phyloP scores from a whole-genome alignment of 1,140 invertebrate genomes.

The Vanessa tameamea region DNA sequence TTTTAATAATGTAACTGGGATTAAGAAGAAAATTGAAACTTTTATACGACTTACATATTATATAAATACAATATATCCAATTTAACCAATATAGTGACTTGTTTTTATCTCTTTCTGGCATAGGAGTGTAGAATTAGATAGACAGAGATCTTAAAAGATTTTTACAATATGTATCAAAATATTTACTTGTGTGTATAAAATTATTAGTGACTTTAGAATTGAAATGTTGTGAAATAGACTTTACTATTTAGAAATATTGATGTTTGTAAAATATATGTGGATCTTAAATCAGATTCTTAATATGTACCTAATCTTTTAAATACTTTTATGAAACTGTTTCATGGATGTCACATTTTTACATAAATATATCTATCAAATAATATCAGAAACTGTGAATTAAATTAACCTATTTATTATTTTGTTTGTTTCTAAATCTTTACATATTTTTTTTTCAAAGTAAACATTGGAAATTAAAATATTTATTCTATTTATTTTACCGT shows the following conservation, averaged over 20 bases:
- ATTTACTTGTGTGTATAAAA: slow-evolving; percentile 16
- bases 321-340: too few species aligned
- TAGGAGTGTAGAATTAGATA: neutral
- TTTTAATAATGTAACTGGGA: neutral
- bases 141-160: neutral
- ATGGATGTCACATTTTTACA: too few species aligned
- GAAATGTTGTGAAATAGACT: slow-evolving; percentile 29
- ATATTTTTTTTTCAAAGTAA: too few species aligned
- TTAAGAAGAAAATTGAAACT: neutral
- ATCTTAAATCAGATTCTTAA: slow-evolving; percentile 20
- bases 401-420: too few species aligned
- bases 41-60: slow-evolving; percentile 1
- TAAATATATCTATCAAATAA: too few species aligned
- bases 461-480: too few species aligned
- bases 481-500: too few species aligned
- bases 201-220: slow-evolving; percentile 22
- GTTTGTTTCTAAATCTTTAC: too few species aligned
- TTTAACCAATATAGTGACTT: slow-evolving; percentile 6
- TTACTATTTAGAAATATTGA: slow-evolving; percentile 20
- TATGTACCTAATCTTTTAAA: slow-evolving; percentile 15
- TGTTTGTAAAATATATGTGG: slow-evolving; percentile 23
- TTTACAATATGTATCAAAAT: slow-evolving; percentile 4
- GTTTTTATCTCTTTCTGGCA: slow-evolving; percentile 1
- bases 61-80: neutral
- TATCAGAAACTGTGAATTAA: too few species aligned